Conservation (phyloP, 2,888 invertebrate genomes). For the Laothoe populi region DNA sequence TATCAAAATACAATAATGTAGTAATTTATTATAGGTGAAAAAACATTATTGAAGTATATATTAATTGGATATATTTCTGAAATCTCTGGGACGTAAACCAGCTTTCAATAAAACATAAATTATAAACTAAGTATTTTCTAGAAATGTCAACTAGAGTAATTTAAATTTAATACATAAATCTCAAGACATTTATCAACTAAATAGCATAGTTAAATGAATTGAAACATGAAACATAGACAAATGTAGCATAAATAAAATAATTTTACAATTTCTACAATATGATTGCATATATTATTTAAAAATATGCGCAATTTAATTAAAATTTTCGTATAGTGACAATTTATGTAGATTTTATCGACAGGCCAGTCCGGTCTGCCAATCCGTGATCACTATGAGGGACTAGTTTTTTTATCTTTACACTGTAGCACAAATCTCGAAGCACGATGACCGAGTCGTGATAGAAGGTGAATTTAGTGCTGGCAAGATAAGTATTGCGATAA, state of each 20-base stretch:
- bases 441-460: slow-evolving; percentile 14
- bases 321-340: slow-evolving; percentile 15
- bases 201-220: not conserved
- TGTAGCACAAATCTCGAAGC: slow-evolving; percentile 16
- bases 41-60: too few relatives aligned
- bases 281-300: not conserved
- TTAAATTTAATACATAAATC: not conserved
- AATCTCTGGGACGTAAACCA: not conserved
- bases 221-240: not conserved
- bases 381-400: not conserved
- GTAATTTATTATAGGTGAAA: too few relatives aligned
- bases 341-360: slow-evolving; percentile 8
- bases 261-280: not conserved
- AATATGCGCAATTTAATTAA: slow-evolving; percentile 14
- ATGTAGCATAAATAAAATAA: slow-evolving; percentile 3
- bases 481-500: slow-evolving; percentile 26
- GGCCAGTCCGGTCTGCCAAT: slow-evolving; percentile 11
- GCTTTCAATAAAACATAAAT: slow-evolving; percentile 1
- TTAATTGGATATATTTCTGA: too few relatives aligned
- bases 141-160: not conserved
- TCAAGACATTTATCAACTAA: not conserved
- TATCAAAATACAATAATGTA: too few relatives aligned
- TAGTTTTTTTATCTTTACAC: slow-evolving; percentile 14
- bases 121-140: not conserved
- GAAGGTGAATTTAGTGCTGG: slow-evolving; percentile 23